phyloP scores from a whole-genome alignment of 2,888 invertebrate species.

The Ennomos erosarius region DNA sequence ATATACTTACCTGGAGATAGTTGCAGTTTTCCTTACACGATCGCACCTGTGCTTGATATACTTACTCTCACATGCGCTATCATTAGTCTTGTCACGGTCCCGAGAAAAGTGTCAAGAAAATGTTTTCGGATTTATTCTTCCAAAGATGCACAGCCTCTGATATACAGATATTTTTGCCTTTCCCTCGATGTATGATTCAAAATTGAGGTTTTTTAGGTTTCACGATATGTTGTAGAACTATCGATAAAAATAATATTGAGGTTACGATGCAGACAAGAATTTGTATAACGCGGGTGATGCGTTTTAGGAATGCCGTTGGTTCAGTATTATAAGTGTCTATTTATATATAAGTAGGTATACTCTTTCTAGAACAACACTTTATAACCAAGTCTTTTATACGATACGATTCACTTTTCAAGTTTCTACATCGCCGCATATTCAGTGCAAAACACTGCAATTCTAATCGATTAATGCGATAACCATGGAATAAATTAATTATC shows the following conservation, averaged over 20 bases:
- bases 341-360: not conserved
- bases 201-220: constrained; percentile 2
- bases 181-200: too few relatives aligned
- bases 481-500: constrained; percentile 59
- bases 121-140: too few relatives aligned
- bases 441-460: constrained; percentile 57
- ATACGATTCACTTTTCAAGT: constrained; percentile 20
- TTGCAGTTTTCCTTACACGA: too few relatives aligned
- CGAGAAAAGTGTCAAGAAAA: too few relatives aligned
- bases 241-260: constrained; percentile 17
- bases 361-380: constrained; percentile 12
- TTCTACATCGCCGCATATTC: constrained; percentile 35
- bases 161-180: too few relatives aligned
- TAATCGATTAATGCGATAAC: constrained; percentile 55
- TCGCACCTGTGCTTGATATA: too few relatives aligned
- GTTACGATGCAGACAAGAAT: constrained; percentile 16
- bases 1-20: too few relatives aligned
- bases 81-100: too few relatives aligned
- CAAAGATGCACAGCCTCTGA: too few relatives aligned
- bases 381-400: constrained; percentile 5
- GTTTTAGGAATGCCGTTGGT: constrained; percentile 50
- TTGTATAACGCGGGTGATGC: constrained; percentile 46
- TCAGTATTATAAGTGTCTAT: constrained; percentile 21
- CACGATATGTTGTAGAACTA: not conserved
- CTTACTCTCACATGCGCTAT: too few relatives aligned